Evolutionary conservation across 2,113 vertebrate species (phyloP).

Genomic region (Taxidea taxus): DNA sequence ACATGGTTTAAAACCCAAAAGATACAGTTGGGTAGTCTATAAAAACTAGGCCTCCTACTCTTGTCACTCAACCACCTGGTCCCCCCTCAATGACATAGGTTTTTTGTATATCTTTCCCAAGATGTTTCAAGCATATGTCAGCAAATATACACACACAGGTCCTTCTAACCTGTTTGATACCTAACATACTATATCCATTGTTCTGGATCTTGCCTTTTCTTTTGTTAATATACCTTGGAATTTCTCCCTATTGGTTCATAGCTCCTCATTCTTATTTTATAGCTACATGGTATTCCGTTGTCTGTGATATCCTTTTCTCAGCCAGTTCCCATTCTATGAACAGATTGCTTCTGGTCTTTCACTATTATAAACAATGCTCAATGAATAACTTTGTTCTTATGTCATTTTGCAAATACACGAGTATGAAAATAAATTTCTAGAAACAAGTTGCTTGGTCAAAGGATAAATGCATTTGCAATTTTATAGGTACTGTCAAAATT

Average conservation of each 20-base stretch:
- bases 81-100: neutral
- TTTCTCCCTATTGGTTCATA: neutral
- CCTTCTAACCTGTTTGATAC: neutral
- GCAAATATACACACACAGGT: neutral
- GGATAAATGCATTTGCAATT: neutral
- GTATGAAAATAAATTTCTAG: constrained; percentile 32
- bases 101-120: neutral
- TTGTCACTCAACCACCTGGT: neutral
- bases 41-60: neutral
- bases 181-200: neutral
- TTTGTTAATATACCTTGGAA: neutral
- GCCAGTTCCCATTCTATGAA: neutral
- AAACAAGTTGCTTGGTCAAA: constrained; percentile 24
- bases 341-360: neutral
- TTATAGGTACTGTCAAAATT: neutral
- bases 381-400: constrained; percentile 36
- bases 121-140: neutral
- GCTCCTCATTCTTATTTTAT: neutral
- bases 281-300: neutral
- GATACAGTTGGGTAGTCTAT: neutral
- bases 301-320: neutral
- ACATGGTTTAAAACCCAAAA: neutral
- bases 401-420: neutral
- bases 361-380: neutral
- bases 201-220: neutral